Conservation (phyloP, 2,113 vertebrate species). For the Syngnathus scovelli region DNA sequence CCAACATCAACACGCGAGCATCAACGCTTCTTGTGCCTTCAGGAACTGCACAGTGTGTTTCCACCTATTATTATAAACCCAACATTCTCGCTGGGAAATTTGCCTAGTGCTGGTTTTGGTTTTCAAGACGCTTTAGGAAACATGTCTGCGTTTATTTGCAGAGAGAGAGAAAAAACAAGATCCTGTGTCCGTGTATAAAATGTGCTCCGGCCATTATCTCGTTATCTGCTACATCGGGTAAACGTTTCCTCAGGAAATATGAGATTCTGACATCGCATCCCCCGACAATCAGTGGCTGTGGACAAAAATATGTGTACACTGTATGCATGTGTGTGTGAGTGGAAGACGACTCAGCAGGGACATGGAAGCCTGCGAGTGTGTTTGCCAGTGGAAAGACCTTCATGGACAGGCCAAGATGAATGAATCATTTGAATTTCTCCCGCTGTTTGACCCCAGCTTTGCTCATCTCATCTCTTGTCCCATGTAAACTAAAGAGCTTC, state of each 20-base stretch:
- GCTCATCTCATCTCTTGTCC: constrained; percentile 23
- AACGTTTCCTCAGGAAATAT: constrained; percentile 35
- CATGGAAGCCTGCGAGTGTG: neutral
- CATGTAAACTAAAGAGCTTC: constrained; percentile 39
- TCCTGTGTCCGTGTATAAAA: constrained; percentile 1
- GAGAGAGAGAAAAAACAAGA: constrained; percentile 19
- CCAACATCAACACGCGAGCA: neutral
- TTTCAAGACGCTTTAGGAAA: constrained; percentile 28
- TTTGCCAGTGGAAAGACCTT: constrained; percentile 43
- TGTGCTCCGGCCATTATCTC: constrained; percentile 29
- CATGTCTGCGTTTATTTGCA: constrained; percentile 21
- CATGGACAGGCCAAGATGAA: constrained; percentile 39
- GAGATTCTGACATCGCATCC: constrained; percentile 15
- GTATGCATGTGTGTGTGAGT: neutral
- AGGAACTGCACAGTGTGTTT: neutral
- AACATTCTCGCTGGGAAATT: constrained; percentile 36
- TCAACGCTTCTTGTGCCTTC: constrained; percentile 1
- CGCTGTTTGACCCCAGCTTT: constrained; percentile 24
- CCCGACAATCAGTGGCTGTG: neutral
- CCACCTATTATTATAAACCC: constrained; percentile 24
- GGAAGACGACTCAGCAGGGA: constrained; percentile 8
- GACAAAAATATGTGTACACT: neutral
- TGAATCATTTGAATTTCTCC: constrained; percentile 52
- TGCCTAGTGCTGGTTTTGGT: constrained; percentile 37
- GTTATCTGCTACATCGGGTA: constrained; percentile 35